Evolutionary conservation across 2,797 vertebrate genomes (phyloP), one percentile per base, ranked within the genome.

Genomic region (Phoxinus dragarum): DNA sequence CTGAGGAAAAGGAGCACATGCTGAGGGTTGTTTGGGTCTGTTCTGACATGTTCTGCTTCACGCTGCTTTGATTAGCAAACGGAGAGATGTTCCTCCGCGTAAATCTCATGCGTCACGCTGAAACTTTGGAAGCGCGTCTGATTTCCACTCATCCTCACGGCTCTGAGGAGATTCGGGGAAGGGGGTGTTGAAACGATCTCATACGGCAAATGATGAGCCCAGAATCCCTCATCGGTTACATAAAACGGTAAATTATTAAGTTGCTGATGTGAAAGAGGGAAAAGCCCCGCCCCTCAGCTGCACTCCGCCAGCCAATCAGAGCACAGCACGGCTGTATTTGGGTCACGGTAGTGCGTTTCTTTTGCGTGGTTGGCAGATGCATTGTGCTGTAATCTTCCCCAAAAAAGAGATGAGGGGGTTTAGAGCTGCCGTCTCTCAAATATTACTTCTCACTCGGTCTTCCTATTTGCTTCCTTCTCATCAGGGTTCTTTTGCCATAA

Each of bases 331-430:
- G 88, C 92, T 92, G 92, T 95, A 96, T 95, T 94, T 95, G 93
- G 95, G 95, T 95, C 94, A 96, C 88, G 75, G 93, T 93, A 88
- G 92, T 85, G 88, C 93, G 92, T 93, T 94, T 93, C 93, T 90
- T 90, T 92, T 91, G 93, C 91, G 93, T 91, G 88, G 92, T 91
- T 94, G 93, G 91, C 93, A 93, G 93, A 94, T 91, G 90, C 87
- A 92, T 93, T 93, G 90, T 93, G 92, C 93, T 91, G 86, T 94
- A 94, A 94, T 94, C 93, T 88, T 91, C 68, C 44, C 89, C 92
- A 93, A 93, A 94, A 49, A 91, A 90, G 90, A 90, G 84, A 90
- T 86, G 67, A 86, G 44, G 68, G 42, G 75, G 88, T 89, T 78
- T 89, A 77, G 84, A 86, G 89, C 88, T 67, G 44, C 72, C 71